Conservation (phyloP, 2,888 invertebrate genomes). For the Trilocha varians region DNA sequence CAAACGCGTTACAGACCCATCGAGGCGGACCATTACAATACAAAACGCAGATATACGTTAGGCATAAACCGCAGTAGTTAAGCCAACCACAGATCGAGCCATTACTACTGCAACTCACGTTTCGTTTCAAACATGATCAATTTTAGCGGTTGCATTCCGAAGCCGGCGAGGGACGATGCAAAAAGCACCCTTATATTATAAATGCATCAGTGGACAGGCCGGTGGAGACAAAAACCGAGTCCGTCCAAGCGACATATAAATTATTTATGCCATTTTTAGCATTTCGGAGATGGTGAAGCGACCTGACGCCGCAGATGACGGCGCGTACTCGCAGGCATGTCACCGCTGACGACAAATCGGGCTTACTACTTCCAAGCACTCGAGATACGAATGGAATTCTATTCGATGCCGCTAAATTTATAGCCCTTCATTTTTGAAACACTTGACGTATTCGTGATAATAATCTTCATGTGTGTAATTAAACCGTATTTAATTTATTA, state of each 20-base stretch:
- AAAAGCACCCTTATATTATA: conserved; percentile 74
- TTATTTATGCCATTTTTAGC: conserved; percentile 74
- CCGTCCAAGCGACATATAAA: conserved; percentile 63
- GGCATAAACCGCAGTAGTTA: conserved; percentile 22
- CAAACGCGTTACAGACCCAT: conserved; percentile 11
- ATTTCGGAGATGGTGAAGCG: conserved; percentile 54
- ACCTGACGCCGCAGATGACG: conserved; percentile 21
- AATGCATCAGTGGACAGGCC: conserved; percentile 73
- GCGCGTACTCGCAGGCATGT: conserved; percentile 16
- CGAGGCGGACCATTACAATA: conserved; percentile 13
- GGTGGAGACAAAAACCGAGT: conserved; percentile 63
- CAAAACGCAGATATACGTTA: conserved; percentile 9
- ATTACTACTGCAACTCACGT: conserved; percentile 65
- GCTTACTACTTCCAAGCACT: conserved; percentile 15
- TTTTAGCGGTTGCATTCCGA: conserved; percentile 72
- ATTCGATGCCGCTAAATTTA: neutral
- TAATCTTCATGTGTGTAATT: no score
- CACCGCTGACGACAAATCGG: conserved; percentile 21
- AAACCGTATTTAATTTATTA: no score
- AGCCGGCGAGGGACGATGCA: conserved; percentile 55
- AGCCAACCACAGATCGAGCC: conserved; percentile 24
- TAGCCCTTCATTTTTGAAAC: no score
- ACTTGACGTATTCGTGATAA: no score
- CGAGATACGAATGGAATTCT: neutral
- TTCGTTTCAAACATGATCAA: conserved; percentile 70